A percentile compares a stretch with the other conserved stretches of the same genome.
Evolutionary conservation across 2,113 vertebrate species (phyloP).

Genomic region (Bubo scandiacus): DNA sequence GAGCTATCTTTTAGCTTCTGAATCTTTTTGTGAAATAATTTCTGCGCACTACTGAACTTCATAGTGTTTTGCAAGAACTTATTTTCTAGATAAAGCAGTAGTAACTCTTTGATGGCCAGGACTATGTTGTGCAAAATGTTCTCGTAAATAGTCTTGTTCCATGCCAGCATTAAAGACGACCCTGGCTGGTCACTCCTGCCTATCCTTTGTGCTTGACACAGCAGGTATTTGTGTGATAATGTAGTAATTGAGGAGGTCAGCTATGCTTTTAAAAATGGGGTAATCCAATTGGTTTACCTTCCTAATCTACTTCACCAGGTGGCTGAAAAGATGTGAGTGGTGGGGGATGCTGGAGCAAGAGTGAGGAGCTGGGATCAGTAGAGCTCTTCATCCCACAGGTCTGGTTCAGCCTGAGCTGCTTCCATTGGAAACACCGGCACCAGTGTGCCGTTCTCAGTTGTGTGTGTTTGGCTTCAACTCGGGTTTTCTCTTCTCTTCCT

Average conservation of each 20-base stretch:
- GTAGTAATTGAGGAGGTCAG: not conserved
- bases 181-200: not conserved
- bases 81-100: not conserved
- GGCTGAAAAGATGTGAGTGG: not conserved
- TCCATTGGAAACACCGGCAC: not conserved
- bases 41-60: not conserved
- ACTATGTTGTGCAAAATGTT: not conserved
- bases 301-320: not conserved
- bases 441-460: not conserved
- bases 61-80: not conserved
- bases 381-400: not conserved
- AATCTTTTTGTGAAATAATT: slow-evolving; percentile 13
- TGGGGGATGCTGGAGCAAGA: not conserved
- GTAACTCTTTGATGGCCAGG: not conserved
- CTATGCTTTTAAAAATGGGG: not conserved
- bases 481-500: not conserved
- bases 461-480: rapidly evolving
- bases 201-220: not conserved
- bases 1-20: not conserved
- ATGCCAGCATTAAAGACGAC: not conserved
- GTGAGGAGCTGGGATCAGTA: not conserved
- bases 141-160: not conserved
- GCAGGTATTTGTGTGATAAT: not conserved
- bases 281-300: not conserved
- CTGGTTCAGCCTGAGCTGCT: not conserved